A percentile compares a stretch with the other conserved stretches of the same genome.
phyloP scores from a whole-genome alignment of 2,113 vertebrate genomes.

The Tychaedon coryphoeus region DNA sequence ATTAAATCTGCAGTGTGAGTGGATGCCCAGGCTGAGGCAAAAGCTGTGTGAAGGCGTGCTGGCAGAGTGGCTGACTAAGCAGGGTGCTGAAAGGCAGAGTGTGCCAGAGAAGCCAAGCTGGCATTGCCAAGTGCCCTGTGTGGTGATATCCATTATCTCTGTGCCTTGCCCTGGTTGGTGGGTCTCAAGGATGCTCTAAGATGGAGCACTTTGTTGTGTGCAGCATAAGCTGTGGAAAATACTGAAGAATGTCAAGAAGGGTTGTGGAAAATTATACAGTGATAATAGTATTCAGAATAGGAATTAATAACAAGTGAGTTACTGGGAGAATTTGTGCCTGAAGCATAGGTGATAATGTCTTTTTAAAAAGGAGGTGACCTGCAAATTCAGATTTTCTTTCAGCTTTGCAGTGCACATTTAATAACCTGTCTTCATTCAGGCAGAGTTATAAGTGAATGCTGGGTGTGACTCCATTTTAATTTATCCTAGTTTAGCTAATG shows the following conservation, averaged over 20 bases:
- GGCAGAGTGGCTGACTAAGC: neutral
- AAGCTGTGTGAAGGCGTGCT: neutral
- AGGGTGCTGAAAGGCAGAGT: neutral
- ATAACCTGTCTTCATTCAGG: neutral
- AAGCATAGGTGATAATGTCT: neutral
- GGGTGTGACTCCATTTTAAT: neutral
- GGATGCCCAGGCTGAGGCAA: neutral
- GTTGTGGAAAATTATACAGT: neutral
- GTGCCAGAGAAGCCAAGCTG: neutral
- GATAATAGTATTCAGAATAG: neutral
- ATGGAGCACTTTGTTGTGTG: neutral
- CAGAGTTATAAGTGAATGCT: neutral
- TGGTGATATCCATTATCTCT: accelerated
- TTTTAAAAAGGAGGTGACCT: neutral
- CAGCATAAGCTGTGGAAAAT: neutral
- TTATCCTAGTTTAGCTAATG: neutral
- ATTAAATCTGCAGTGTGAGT: neutral
- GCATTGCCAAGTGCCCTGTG: neutral
- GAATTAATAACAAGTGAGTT: neutral
- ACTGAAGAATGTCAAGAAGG: neutral
- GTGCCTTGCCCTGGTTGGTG: neutral
- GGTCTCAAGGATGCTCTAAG: neutral
- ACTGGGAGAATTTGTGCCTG: neutral
- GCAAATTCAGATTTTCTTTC: neutral
- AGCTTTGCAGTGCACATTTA: neutral